phyloP scores from a whole-genome alignment of 2,797 vertebrate species.

The Capromys pilorides region DNA sequence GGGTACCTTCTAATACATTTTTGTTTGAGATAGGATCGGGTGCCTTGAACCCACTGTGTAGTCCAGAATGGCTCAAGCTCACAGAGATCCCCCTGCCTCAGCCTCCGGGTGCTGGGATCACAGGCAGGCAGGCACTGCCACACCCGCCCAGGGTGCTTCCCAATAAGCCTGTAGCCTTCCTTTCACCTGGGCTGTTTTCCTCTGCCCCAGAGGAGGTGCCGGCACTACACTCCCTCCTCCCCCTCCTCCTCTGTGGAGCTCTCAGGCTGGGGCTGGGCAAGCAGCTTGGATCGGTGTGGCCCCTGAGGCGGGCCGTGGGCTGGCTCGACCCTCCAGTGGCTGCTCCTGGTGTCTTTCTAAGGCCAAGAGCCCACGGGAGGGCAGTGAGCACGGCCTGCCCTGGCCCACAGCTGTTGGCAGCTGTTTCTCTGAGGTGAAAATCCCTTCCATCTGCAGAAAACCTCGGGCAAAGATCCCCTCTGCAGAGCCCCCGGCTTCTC shows the following conservation, averaged over 20 bases:
- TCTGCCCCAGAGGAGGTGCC: neutral
- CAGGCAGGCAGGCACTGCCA: neutral
- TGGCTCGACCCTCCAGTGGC: neutral
- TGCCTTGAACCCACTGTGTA: neutral
- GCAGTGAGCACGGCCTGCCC: neutral
- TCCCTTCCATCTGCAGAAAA: neutral
- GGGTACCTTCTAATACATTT: neutral
- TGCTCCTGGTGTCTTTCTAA: neutral
- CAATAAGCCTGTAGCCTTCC: neutral
- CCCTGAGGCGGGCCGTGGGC: neutral
- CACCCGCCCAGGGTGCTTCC: neutral
- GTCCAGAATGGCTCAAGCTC: neutral
- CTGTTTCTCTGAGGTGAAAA: conserved; percentile 22
- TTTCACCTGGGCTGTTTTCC: neutral
- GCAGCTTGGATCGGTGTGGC: neutral
- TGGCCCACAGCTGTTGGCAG: neutral
- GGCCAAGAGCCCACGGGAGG: neutral
- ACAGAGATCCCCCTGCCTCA: neutral
- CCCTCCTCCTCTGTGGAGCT: rapidly evolving
- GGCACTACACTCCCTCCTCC: neutral
- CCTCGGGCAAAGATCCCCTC: neutral
- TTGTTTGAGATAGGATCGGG: neutral
- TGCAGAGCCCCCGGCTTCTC: neutral
- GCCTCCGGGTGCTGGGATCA: neutral
- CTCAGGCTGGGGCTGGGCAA: neutral